phyloP scores from a whole-genome alignment of 2,888 invertebrate species.

The Halictus quadricinctus region DNA sequence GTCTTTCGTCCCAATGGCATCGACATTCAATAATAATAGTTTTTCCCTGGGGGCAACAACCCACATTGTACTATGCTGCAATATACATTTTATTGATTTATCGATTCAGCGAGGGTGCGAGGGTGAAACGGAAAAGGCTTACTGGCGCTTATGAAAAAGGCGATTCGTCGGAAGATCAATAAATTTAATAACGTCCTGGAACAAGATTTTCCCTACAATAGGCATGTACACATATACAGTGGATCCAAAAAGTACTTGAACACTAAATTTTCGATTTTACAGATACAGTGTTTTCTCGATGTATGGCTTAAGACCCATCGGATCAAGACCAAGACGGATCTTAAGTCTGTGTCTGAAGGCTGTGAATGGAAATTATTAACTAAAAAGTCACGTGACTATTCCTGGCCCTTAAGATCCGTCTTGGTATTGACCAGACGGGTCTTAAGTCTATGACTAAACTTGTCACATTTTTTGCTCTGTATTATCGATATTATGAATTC shows the following conservation, averaged over 20 bases:
- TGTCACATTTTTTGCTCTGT: too few relatives aligned
- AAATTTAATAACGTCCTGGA: background rate
- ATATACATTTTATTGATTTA: conserved; percentile 53
- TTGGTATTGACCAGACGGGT: too few relatives aligned
- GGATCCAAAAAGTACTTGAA: background rate
- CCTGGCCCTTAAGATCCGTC: too few relatives aligned
- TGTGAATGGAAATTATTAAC: too few relatives aligned
- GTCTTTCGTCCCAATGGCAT: background rate
- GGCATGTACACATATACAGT: background rate
- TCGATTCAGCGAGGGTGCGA: conserved; percentile 36
- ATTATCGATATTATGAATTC: too few relatives aligned
- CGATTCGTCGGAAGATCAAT: conserved; percentile 4
- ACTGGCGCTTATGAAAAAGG: conserved; percentile 10
- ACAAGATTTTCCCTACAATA: background rate
- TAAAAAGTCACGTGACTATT: too few relatives aligned
- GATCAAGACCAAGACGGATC: too few relatives aligned
- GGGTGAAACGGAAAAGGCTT: conserved; percentile 22
- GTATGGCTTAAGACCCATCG: too few relatives aligned
- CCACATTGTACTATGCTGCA: conserved; percentile 17
- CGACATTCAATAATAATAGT: conserved; percentile 39
- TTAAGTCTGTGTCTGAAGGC: too few relatives aligned
- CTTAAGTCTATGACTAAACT: too few relatives aligned
- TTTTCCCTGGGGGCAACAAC: conserved; percentile 45
- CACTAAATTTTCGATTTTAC: background rate
- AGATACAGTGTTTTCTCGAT: too few relatives aligned